These are phyloP conservation scores for Patella caerulea DNA, from an alignment of 2,888 invertebrate species.

Conservation along the genomic window DNA sequence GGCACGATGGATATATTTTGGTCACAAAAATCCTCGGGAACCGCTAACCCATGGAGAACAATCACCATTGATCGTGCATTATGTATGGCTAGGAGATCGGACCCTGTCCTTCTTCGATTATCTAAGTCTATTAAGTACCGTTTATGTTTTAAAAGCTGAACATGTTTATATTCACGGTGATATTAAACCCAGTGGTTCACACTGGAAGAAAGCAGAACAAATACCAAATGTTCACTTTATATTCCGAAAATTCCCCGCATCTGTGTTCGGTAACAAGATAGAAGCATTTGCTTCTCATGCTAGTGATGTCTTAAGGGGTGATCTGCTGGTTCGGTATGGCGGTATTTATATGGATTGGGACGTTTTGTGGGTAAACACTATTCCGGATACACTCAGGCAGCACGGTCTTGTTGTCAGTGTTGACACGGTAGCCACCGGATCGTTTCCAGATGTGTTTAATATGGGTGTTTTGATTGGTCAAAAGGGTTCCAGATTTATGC, in stretches of 20 bases:
- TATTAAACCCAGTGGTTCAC: constrained; percentile 46
- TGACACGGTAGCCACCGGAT: constrained; percentile 55
- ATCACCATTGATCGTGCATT: constrained; percentile 60
- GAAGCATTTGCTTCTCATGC: constrained; percentile 49
- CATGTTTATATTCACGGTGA: constrained; percentile 59
- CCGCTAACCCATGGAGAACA: constrained; percentile 31
- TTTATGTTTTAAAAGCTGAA: constrained; percentile 55
- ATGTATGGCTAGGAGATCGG: constrained; percentile 58
- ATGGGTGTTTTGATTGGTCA: constrained; percentile 52
- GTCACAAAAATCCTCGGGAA: constrained; percentile 36
- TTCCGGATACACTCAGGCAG: constrained; percentile 38
- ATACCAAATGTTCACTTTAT: constrained; percentile 39
- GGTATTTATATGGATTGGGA: constrained; percentile 63
- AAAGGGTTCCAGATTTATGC: constrained; percentile 36
- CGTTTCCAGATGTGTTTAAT: constrained; percentile 47
- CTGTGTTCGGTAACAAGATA: constrained; percentile 45
- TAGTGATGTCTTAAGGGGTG: constrained; percentile 58
- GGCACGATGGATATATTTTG: constrained; percentile 49
- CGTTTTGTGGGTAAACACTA: constrained; percentile 55
- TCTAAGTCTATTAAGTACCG: constrained; percentile 53
- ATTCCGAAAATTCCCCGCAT: constrained; percentile 37
- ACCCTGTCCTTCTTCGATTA: constrained; percentile 52
- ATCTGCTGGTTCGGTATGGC: constrained; percentile 59
- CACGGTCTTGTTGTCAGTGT: constrained; percentile 53
- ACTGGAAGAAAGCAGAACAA: constrained; percentile 50